phyloP scores from a whole-genome alignment of 2,113 vertebrate genomes.

The Alethe diademata region DNA sequence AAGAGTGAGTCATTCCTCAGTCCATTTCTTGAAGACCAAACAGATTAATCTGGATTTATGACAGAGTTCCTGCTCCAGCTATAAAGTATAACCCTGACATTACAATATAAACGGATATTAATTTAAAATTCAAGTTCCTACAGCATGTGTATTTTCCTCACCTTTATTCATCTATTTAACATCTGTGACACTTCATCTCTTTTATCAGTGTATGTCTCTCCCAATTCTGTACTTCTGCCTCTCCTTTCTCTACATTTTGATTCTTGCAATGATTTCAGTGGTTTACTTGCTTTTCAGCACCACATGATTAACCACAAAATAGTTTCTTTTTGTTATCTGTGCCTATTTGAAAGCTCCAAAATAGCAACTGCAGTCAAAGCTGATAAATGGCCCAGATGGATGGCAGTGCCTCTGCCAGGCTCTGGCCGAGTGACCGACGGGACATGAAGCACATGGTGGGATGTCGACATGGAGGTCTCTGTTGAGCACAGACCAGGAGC shows the following conservation, averaged over 20 bases:
- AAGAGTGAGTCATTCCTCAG: background rate
- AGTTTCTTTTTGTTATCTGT: background rate
- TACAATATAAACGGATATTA: background rate
- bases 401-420: background rate
- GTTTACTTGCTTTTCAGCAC: background rate
- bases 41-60: background rate
- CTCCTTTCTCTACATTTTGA: background rate
- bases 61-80: background rate
- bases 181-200: background rate
- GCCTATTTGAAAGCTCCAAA: background rate
- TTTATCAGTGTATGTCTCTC: background rate
- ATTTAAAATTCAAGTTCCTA: background rate
- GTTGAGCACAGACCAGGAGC: background rate
- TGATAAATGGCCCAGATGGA: background rate
- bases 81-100: background rate
- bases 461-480: rapidly evolving
- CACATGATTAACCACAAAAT: background rate
- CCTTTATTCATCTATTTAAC: background rate
- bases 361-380: background rate
- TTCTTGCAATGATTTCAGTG: background rate
- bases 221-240: background rate
- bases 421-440: rapidly evolving
- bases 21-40: background rate
- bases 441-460: rapidly evolving
- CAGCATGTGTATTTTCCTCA: background rate